Evolutionary conservation across 2,888 invertebrate genomes (phyloP), one percentile per base, ranked within the genome.

Genomic region (Herminia tarsipennalis): DNA sequence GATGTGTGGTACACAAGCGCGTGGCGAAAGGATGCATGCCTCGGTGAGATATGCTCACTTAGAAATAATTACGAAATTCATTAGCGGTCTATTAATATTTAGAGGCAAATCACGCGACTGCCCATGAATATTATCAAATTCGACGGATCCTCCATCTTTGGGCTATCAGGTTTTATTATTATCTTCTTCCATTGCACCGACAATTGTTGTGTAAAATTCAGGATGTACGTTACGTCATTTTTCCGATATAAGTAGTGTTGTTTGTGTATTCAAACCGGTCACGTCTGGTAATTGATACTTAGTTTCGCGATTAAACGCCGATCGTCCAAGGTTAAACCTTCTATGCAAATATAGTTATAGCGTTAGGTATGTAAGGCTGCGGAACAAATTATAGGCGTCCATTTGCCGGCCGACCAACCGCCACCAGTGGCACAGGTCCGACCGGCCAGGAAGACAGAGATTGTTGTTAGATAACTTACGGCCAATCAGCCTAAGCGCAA

Each of bases 351-450:
- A n/a, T n/a, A n/a, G n/a, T n/a, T n/a, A 39, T 48, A 41, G 43
- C 41, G 51, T 38, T 56, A 60, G 52, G 58, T 65, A 60, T 56
- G 58, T 55, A 56, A 60, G 52, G 47, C 63, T 47, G 48, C 51
- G 60, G 58, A 66, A 66, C 66, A 72, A 76, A 77, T 78, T 79
- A 74, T 71, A 61, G 62, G 41, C 50, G 61, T 51, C 58, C 45
- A 65, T 68, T 73, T 59, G 51, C 60, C 58, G 65, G 61, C 51
- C 46, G 64, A 55, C 60, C 37, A 37, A 49, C 42, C 45, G 50
- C 42, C 45, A 66, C 70, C 58, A 61, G 70, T 59, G 57, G 52
- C 53, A 58, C 73, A 32, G 62, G 77, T 73, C 56, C 36, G 33
- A 61, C 67, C 44, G 58, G 60, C 43, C 46, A 41, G 53, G 51